A percentile compares a stretch with the other conserved stretches of the same genome.
Conservation (phyloP, 2,113 vertebrate species). For the Brachyhypopomus gauderio region DNA sequence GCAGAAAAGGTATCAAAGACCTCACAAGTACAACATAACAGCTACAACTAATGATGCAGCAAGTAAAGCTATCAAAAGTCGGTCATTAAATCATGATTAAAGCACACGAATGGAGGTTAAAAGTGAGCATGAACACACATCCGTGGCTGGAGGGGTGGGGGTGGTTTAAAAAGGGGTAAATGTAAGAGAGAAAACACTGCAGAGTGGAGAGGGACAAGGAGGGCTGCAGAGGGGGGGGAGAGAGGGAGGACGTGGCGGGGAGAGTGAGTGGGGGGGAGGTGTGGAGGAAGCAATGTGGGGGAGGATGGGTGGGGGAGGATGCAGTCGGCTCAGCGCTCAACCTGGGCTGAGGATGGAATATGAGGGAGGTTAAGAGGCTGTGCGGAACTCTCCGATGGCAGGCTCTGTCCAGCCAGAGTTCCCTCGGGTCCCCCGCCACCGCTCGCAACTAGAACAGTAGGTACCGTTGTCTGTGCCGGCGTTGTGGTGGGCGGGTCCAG, state of each 20-base stretch:
- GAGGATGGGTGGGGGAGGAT: slow-evolving; percentile 9
- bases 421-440: slow-evolving; percentile 71
- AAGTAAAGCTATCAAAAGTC: not conserved
- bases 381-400: slow-evolving; percentile 78
- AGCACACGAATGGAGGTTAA: not conserved
- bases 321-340: slow-evolving; percentile 60
- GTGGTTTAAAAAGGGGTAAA: not conserved
- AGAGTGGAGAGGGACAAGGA: not conserved
- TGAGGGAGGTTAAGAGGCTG: slow-evolving; percentile 72
- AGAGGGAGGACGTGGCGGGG: too few species aligned
- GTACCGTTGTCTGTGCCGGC: slow-evolving; percentile 67
- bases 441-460: slow-evolving; percentile 71
- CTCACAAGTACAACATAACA: not conserved
- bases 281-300: not conserved
- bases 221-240: too few species aligned
- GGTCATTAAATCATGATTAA: not conserved
- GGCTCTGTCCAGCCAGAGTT: slow-evolving; percentile 70
- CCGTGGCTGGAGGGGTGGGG: not conserved
- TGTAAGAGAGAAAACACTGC: not conserved
- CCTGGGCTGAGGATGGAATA: slow-evolving; percentile 81
- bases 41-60: too few species aligned
- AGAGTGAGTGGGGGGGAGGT: too few species aligned
- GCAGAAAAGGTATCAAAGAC: not conserved
- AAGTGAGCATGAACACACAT: slow-evolving; percentile 4
- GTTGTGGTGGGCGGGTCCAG: slow-evolving; percentile 85